phyloP scores from a whole-genome alignment of 2,113 vertebrate species.

The Regulus satrapa region DNA sequence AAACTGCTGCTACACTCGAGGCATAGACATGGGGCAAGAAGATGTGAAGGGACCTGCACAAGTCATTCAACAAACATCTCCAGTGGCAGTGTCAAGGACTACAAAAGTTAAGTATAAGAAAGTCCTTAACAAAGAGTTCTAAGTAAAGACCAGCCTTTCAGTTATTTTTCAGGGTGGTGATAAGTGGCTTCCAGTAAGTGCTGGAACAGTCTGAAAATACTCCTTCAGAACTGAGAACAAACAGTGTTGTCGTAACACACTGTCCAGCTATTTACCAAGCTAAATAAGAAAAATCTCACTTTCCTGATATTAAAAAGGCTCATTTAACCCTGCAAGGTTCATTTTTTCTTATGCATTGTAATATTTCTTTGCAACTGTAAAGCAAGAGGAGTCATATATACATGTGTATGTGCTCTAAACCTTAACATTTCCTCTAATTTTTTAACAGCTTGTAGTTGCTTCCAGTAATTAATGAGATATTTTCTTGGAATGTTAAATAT shows the following conservation, averaged over 20 bases:
- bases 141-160: not conserved
- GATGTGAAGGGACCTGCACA: conserved; percentile 1
- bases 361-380: not conserved
- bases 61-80: conserved; percentile 18
- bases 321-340: not conserved
- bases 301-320: not conserved
- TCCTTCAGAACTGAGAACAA: conserved; percentile 9
- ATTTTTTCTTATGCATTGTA: not conserved
- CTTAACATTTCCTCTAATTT: not conserved
- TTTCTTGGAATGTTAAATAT: not conserved
- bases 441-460: not conserved
- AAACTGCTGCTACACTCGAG: not conserved
- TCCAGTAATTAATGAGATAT: not conserved
- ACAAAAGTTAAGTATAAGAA: not conserved
- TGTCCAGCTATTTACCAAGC: not conserved
- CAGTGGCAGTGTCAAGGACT: not conserved
- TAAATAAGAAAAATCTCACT: not conserved
- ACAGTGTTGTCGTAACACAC: not conserved
- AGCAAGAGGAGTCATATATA: not conserved
- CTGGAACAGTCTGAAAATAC: not conserved
- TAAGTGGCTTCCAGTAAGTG: conserved; percentile 24
- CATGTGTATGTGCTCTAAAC: not conserved
- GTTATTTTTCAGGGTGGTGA: not conserved
- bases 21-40: not conserved
- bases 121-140: conserved; percentile 22